A percentile compares a stretch with the other conserved stretches of the same genome.
Conservation (phyloP, 2,888 invertebrate species). For the Tanytarsus gracilentus region DNA sequence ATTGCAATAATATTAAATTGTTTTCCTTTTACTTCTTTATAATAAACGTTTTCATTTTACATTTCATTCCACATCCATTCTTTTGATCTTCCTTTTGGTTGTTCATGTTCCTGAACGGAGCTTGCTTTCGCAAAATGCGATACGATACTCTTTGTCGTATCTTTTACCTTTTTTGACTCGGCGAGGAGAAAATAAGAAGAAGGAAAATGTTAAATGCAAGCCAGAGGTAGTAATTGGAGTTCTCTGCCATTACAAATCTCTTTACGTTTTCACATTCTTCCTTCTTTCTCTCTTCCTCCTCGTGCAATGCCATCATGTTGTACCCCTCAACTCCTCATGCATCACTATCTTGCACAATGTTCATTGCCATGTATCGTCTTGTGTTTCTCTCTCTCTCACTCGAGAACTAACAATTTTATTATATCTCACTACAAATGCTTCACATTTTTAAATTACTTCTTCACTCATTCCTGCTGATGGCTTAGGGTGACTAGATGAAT, state of each 20-base stretch:
- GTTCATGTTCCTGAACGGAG: no score
- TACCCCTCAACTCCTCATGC: neutral
- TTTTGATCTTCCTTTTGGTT: slow-evolving; percentile 14
- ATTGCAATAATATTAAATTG: slow-evolving; percentile 19
- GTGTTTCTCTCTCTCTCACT: no score
- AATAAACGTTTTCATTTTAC: slow-evolving; percentile 1
- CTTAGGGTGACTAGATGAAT: no score
- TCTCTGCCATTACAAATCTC: slow-evolving; percentile 14
- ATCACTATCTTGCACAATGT: no score
- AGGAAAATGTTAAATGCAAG: slow-evolving; percentile 4
- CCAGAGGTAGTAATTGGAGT: slow-evolving; percentile 14
- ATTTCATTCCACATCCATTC: neutral
- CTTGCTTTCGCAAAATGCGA: no score
- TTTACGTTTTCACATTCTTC: neutral
- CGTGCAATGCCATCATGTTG: neutral
- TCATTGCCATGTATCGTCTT: no score
- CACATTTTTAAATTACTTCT: no score
- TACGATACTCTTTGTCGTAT: slow-evolving; percentile 5
- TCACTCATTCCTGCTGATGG: no score
- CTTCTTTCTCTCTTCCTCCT: neutral
- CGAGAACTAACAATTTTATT: no score
- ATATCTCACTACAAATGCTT: no score
- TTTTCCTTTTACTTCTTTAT: neutral
- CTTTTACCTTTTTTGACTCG: no score
- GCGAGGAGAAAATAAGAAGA: neutral